Evolutionary conservation across 2,797 vertebrate genomes (phyloP).

Genomic region (Orestias chungarensis): DNA sequence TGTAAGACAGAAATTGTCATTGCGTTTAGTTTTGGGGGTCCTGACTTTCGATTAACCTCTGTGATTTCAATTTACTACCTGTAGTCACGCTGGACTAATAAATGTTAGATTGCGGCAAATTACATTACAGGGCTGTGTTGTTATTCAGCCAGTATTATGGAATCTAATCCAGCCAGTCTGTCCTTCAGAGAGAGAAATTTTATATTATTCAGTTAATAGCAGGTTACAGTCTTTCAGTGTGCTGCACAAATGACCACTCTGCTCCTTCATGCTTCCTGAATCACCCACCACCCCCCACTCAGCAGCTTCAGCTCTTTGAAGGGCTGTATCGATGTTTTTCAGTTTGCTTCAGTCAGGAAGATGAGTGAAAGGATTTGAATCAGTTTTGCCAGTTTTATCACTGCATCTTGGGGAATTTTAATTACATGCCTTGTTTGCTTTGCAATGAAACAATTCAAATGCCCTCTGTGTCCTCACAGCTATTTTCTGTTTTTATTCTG

Average conservation of each 20-base stretch:
- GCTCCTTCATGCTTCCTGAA: conserved; percentile 37
- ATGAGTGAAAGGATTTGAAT: conserved; percentile 80
- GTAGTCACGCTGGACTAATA: conserved; percentile 67
- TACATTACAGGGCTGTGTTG: conserved; percentile 57
- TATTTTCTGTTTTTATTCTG: conserved; percentile 52
- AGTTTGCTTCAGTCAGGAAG: conserved; percentile 59
- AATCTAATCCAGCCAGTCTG: conserved; percentile 40
- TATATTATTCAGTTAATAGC: conserved; percentile 40
- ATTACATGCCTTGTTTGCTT: conserved; percentile 80
- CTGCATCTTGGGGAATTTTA: conserved; percentile 78
- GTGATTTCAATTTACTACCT: conserved; percentile 76
- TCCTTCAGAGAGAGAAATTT: conserved; percentile 39
- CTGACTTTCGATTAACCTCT: conserved; percentile 76
- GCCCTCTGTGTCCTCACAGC: conserved; percentile 71
- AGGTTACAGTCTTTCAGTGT: conserved; percentile 33
- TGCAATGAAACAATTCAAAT: conserved; percentile 73
- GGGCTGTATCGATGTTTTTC: conserved; percentile 74
- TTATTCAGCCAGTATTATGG: conserved; percentile 53
- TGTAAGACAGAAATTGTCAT: conserved; percentile 50
- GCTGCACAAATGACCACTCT: conserved; percentile 46
- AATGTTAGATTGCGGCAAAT: conserved; percentile 70
- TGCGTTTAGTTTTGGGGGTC: conserved; percentile 61
- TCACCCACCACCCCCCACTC: conserved; percentile 9
- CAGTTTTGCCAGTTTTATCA: conserved; percentile 78
- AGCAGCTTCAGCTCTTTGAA: conserved; percentile 57